phyloP scores from a whole-genome alignment of 2,113 vertebrate genomes.

The Fulmarus glacialis region DNA sequence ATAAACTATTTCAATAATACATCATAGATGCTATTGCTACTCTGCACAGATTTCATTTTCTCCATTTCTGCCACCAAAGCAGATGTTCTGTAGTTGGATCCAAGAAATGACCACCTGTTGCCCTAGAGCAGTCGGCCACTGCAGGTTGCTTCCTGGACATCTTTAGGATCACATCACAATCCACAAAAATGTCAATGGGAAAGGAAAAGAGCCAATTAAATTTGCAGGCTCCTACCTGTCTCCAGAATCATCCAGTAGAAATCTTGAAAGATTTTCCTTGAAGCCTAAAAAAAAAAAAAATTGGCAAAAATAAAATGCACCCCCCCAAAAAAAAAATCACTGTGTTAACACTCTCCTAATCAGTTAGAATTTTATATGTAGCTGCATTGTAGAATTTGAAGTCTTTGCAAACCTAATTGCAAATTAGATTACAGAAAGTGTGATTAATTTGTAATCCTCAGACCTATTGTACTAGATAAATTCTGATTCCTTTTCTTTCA shows the following conservation, averaged over 20 bases:
- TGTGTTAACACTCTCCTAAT: neutral
- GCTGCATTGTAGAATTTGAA: neutral
- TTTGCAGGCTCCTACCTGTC: neutral
- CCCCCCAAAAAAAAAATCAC: neutral
- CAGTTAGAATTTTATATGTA: neutral
- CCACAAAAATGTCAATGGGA: neutral
- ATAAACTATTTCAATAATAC: neutral
- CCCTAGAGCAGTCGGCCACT: neutral
- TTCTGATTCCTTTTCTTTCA: neutral
- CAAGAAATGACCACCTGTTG: neutral
- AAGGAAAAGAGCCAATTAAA: neutral
- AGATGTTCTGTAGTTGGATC: neutral
- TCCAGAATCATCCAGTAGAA: neutral
- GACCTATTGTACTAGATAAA: neutral
- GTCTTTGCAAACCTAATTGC: neutral
- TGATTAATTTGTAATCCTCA: constrained; percentile 25
- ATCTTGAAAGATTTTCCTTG: neutral
- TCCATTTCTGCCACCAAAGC: neutral
- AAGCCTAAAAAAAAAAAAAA: neutral
- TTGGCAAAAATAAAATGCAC: neutral
- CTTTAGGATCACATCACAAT: neutral
- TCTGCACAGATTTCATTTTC: neutral
- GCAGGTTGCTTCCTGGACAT: neutral
- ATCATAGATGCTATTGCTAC: neutral
- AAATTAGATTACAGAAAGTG: neutral